Evolutionary conservation across 2,888 invertebrate species (phyloP).

Genomic region (Campoplex nolae): DNA sequence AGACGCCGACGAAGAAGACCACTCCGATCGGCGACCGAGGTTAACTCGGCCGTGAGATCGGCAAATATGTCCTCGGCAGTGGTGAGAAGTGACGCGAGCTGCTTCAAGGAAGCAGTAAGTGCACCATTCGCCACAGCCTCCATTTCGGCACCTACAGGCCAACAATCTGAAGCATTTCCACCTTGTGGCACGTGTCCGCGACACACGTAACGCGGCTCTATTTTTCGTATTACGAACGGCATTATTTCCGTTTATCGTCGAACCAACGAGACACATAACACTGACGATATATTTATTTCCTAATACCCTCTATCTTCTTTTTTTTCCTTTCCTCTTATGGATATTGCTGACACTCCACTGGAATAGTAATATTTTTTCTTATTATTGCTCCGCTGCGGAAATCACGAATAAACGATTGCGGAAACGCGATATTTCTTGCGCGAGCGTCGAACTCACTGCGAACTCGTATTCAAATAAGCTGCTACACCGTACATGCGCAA

Average conservation of each 20-base stretch:
- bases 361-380: background rate
- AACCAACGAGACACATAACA: slow-evolving; percentile 69
- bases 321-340: slow-evolving; percentile 5
- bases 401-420: background rate
- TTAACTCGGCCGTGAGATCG: slow-evolving; percentile 91
- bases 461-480: slow-evolving; percentile 4
- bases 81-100: slow-evolving; percentile 93
- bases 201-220: slow-evolving; percentile 93
- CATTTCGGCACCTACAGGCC: slow-evolving; percentile 92
- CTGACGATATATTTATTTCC: slow-evolving; percentile 43
- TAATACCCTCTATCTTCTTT: slow-evolving; percentile 3
- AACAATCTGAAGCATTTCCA: slow-evolving; percentile 92
- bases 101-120: slow-evolving; percentile 92
- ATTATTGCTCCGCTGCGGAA: slow-evolving; percentile 7
- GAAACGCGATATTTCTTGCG: slow-evolving; percentile 42
- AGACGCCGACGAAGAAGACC: slow-evolving; percentile 90
- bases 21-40: slow-evolving; percentile 90
- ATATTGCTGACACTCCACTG: slow-evolving; percentile 16
- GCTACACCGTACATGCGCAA: background rate
- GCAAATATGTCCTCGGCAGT: slow-evolving; percentile 95
- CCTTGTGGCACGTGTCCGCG: slow-evolving; percentile 91
- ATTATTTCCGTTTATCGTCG: slow-evolving; percentile 84
- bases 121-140: slow-evolving; percentile 95
- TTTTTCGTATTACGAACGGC: slow-evolving; percentile 94
- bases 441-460: slow-evolving; percentile 66